Base-by-base conservation (phyloP, 2,888 invertebrate species). In the Parelbella ahira region DNA sequence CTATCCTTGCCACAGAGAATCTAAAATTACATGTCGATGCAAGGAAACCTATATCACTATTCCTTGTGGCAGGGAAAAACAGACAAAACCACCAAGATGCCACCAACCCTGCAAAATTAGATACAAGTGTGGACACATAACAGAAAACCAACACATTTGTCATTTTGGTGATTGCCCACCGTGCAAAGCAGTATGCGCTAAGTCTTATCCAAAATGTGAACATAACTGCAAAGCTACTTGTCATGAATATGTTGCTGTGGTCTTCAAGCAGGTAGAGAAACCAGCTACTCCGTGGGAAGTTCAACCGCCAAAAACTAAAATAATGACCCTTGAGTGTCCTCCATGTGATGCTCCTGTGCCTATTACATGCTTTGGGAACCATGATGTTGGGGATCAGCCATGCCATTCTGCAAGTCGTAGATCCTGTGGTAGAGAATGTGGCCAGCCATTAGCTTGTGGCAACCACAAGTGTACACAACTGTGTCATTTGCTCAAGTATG, bases 161-260 rank as follows among this genome's bases (percentile, higher is more conserved):
- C 97, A 97, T 68, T 93, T 93, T 58, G 94, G 93, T 0, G 90
- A 92, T 18, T 97, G 97, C 65, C 94, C 97, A 0, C 91, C 93
- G 0, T 98, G 98, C 65, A 89, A 84, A 47, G 93, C 95, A 58
- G 81, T 90, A 21, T 98, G 98, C 69, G 87, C 88, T 4, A 90
- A 93, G 52, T 38, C 51, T 5, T 80, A 84, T 47, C 49, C 81
- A 13, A 77, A 71, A 27, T 95, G 95, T 68, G 76, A 76, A 0
- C 97, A 97, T 39, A 67, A 75, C 1, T 97, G 96, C 69, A 88
- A 89, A 38, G 89, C 89, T 0, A 67, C 80, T n/a, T 97, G 97
- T 64, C 97, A 97, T 71, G 90, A 92, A 23, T 90, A 92, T 51
- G 92, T 94, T 0, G 88, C 91, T 50, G 89, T 93, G 1, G 89